phyloP scores from a whole-genome alignment of 2,888 invertebrate genomes.

The Dendrolimus houi region DNA sequence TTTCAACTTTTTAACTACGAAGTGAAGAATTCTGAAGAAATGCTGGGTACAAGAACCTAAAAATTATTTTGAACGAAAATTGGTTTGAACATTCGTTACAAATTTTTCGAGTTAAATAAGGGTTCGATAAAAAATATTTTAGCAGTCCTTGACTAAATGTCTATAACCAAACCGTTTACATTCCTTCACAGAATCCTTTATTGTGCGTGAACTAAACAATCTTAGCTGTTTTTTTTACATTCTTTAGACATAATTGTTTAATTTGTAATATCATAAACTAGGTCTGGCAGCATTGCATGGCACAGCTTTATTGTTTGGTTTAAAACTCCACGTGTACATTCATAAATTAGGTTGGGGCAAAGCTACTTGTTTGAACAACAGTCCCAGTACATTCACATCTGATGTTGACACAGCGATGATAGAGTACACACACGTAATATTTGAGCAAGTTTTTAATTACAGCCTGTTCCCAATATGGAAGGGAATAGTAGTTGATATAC shows the following conservation, averaged over 20 bases:
- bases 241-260: not conserved
- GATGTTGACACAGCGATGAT: conserved; percentile 57
- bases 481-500: not conserved
- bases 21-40: too few species aligned
- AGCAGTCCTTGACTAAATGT: too few species aligned
- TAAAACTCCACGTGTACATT: conserved; percentile 30
- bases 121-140: too few species aligned
- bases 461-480: conserved; percentile 13
- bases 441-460: conserved; percentile 48
- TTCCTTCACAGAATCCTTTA: too few species aligned
- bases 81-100: too few species aligned
- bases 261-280: not conserved
- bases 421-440: conserved; percentile 31
- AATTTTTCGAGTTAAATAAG: too few species aligned
- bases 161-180: too few species aligned
- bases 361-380: conserved; percentile 48
- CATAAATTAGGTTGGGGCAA: conserved; percentile 56
- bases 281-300: not conserved
- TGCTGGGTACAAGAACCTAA: too few species aligned
- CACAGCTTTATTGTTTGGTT: not conserved
- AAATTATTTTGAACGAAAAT: too few species aligned
- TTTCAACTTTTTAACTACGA: too few species aligned
- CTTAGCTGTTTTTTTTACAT: not conserved
- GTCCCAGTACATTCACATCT: conserved; percentile 32
- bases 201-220: too few species aligned